phyloP scores from a whole-genome alignment of 1,140 invertebrate species.

The Cherax quadricarinatus region DNA sequence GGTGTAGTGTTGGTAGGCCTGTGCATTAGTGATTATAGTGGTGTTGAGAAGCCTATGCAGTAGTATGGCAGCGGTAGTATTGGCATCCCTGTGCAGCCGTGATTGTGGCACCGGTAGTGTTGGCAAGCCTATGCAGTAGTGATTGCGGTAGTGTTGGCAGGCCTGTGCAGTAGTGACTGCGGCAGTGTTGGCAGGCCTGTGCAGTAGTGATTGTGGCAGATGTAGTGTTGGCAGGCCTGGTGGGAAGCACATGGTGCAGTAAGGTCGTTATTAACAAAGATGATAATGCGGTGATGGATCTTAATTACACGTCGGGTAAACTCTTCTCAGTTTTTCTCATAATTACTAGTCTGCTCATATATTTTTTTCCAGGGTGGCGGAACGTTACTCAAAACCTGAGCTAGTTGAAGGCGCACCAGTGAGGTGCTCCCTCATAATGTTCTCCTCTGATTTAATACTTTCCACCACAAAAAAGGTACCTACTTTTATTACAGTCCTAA shows the following conservation, averaged over 20 bases:
- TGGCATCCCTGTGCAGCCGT: too few relatives aligned
- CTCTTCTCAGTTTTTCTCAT: background rate
- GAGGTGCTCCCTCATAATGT: too few relatives aligned
- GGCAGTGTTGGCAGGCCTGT: background rate
- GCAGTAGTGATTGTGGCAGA: background rate
- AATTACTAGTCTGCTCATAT: background rate
- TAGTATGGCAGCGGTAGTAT: too few relatives aligned
- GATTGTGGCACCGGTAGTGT: background rate
- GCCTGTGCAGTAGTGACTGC: background rate
- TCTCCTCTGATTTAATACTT: too few relatives aligned
- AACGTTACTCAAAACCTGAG: background rate
- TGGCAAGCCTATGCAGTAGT: background rate
- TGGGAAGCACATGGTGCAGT: background rate
- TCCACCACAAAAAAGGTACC: too few relatives aligned
- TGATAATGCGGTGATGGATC: background rate
- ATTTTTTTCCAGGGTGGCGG: background rate
- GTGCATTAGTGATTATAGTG: too few relatives aligned
- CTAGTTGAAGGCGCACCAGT: too few relatives aligned
- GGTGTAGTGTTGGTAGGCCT: too few relatives aligned
- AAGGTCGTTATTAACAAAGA: background rate
- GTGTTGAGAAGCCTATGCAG: too few relatives aligned
- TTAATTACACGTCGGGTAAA: background rate
- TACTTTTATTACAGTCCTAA: too few relatives aligned
- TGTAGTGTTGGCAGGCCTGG: background rate
- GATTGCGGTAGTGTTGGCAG: background rate